phyloP scores from a whole-genome alignment of 2,888 invertebrate genomes.

The Harpagoxenus sublaevis region DNA sequence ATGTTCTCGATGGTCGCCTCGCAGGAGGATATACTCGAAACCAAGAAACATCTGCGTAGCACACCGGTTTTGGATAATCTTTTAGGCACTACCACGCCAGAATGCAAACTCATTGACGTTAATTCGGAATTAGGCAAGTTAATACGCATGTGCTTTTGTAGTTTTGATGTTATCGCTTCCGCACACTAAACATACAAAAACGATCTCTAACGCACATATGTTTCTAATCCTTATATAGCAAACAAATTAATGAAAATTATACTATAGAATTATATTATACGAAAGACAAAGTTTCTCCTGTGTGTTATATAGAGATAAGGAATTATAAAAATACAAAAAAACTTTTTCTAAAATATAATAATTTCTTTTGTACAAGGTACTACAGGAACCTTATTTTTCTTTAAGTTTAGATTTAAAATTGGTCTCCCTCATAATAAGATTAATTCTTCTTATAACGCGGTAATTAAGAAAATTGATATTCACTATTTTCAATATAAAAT shows the following conservation, averaged over 20 bases:
- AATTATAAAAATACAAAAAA: neutral
- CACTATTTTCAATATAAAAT: neutral
- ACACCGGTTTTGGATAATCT: conserved; percentile 83
- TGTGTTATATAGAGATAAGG: neutral
- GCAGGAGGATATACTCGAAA: conserved; percentile 80
- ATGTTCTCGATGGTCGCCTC: conserved; percentile 80
- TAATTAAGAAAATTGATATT: too few relatives aligned
- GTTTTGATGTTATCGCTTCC: neutral
- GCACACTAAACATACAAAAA: conserved; percentile 8
- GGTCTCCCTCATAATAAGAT: neutral
- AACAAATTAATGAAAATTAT: neutral
- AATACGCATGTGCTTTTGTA: conserved; percentile 75
- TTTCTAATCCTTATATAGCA: neutral
- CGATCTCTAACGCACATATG: neutral
- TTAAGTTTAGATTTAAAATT: neutral
- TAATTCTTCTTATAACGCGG: too few relatives aligned
- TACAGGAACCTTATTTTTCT: neutral
- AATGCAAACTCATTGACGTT: conserved; percentile 75
- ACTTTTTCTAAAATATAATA: neutral
- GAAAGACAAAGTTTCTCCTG: neutral
- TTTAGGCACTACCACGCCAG: conserved; percentile 79
- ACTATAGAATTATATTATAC: neutral
- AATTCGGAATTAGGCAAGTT: conserved; percentile 83
- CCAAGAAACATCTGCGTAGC: conserved; percentile 80
- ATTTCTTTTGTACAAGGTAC: neutral